Conservation (phyloP, 2,797 vertebrate genomes). For the Poliocrania exsul region DNA sequence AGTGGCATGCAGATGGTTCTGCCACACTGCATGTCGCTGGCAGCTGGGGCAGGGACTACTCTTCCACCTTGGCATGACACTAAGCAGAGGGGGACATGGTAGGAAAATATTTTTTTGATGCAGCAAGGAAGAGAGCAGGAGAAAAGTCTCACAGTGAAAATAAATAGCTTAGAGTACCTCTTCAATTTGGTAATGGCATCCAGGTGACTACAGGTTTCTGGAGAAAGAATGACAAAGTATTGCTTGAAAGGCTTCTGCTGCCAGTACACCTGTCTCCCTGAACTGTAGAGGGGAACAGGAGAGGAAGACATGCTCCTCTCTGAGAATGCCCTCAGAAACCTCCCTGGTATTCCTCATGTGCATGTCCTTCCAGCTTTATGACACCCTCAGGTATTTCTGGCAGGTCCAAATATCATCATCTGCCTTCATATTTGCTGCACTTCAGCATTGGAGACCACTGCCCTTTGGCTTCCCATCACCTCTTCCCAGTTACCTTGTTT, state of each 20-base stretch:
- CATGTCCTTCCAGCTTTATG: background rate
- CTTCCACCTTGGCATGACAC: accelerated
- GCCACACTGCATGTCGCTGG: background rate
- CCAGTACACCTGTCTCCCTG: background rate
- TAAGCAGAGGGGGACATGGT: accelerated
- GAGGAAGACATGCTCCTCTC: constrained; percentile 6
- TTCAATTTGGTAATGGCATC: background rate
- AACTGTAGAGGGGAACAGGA: background rate
- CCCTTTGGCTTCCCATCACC: background rate
- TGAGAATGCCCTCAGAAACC: background rate
- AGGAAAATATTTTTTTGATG: background rate
- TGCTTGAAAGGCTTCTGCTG: background rate
- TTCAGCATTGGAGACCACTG: background rate
- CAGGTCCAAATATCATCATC: background rate
- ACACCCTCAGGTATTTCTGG: background rate
- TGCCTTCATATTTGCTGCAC: background rate
- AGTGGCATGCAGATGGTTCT: background rate
- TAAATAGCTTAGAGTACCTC: background rate
- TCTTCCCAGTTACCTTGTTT: background rate
- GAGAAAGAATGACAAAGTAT: background rate
- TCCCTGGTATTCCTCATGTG: background rate
- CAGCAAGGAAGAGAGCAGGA: background rate
- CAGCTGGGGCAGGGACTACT: background rate
- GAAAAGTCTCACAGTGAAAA: background rate
- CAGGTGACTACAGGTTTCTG: background rate